Evolutionary conservation across 2,797 vertebrate genomes (phyloP).

Genomic region (Xyrichtys novacula): DNA sequence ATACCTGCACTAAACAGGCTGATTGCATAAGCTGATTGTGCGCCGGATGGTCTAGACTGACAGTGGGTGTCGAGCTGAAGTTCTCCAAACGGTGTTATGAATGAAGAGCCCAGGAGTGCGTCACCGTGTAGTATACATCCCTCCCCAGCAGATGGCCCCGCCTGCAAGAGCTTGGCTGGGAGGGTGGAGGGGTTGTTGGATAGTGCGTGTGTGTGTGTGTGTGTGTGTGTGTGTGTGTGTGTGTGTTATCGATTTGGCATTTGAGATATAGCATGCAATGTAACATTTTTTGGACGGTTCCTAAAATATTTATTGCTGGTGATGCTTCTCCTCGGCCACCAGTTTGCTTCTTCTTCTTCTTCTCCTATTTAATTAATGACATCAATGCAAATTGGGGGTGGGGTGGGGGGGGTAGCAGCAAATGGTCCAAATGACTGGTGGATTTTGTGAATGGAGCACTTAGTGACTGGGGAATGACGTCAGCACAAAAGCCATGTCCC

Average conservation of each 20-base stretch:
- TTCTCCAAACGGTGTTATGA: conserved; percentile 64
- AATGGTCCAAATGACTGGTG: conserved; percentile 77
- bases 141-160: conserved; percentile 87
- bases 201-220: not conserved
- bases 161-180: conserved; percentile 69
- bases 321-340: conserved; percentile 66
- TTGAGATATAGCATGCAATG: conserved; percentile 69
- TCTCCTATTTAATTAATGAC: conserved; percentile 81
- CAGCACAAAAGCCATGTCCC: conserved; percentile 75
- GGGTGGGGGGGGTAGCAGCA: conserved; percentile 46
- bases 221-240: not conserved
- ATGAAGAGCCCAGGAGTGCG: conserved; percentile 64
- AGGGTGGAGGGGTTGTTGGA: not conserved
- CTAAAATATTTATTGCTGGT: conserved; percentile 74
- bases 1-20: conserved; percentile 1
- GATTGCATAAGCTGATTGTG: conserved; percentile 28
- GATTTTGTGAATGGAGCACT: conserved; percentile 88
- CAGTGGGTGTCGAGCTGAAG: conserved; percentile 39
- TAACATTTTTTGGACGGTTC: conserved; percentile 76
- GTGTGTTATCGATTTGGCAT: conserved; percentile 65
- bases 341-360: conserved; percentile 67
- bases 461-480: conserved; percentile 86
- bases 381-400: conserved; percentile 84
- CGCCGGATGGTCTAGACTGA: conserved; percentile 1
- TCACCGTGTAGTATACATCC: conserved; percentile 79